Evolutionary conservation across 2,888 invertebrate species (phyloP), one percentile per base, ranked within the genome.

Genomic region (Argynnis bischoffii): DNA sequence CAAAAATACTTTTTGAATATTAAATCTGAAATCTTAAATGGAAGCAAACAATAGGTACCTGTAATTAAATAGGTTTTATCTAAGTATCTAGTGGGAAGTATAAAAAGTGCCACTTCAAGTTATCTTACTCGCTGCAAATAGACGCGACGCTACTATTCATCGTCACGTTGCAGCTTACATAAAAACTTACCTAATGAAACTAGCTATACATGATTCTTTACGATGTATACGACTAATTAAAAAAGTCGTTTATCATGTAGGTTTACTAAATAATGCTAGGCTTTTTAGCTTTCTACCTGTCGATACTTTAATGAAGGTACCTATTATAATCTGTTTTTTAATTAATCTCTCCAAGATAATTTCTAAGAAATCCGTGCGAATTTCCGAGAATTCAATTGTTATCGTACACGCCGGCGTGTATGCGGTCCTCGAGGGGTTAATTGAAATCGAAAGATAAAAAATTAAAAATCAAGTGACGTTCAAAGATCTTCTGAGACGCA

Each of bases 61-160:
- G 15, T 57, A 26, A 35, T 51, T 50, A 14, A 35, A 35, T 35
- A 60, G 26, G 8, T 18, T 51, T 31, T 31, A 60, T 50, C 35
- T 51, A 35, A 35, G 51, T 26, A 60, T 50, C 31, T 51, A 50
- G 35, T 41, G 35, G 11, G 35, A 60, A 16, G 50, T 60, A 60
- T 48, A 59, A 66, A 66, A 64, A 64, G 41, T 59, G 53, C 31
- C 16, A 46, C 65, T 56, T 56, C 59, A 66, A 59, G 53, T 53
- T 59, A 59, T 65, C 53, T 57, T 59, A 59, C 31, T 41, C 53
- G 59, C 65, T 16, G 47, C 56, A 51, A 53, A 51, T 53, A 41
- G 51, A 51, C 35, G 35, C 35, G 48, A 26, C 31, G 47, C 21
- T 15, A 16, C 60, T 51, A 15, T 51, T 50, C 48, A 3, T 18